phyloP scores from a whole-genome alignment of 2,888 invertebrate species.

The Stenotaenia linearis region DNA sequence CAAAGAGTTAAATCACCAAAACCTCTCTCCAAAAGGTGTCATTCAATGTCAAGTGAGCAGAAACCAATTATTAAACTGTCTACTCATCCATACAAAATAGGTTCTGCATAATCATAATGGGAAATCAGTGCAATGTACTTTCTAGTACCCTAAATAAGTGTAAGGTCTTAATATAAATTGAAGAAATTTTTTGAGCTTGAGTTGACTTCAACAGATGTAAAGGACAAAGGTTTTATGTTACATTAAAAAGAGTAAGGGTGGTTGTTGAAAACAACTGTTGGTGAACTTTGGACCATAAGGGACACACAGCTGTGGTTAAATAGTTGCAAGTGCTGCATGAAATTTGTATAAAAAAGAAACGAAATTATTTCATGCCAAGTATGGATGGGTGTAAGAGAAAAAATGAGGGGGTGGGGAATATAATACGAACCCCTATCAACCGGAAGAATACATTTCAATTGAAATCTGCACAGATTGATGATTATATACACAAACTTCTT shows the following conservation, averaged over 20 bases:
- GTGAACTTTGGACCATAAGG: neutral
- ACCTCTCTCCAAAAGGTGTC: neutral
- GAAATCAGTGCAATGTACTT: no score
- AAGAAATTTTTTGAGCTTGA: neutral
- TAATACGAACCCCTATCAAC: neutral
- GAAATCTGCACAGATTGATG: conserved; percentile 1
- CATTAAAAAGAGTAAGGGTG: neutral
- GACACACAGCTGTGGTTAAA: conserved; percentile 2
- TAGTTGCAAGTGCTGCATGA: neutral
- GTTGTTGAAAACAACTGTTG: neutral
- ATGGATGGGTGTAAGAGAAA: no score
- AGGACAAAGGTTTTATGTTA: neutral
- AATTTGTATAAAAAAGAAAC: neutral
- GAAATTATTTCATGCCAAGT: neutral
- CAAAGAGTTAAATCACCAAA: neutral
- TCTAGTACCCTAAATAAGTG: no score
- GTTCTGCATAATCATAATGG: neutral
- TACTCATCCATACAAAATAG: neutral
- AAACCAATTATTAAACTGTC: neutral
- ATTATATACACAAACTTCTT: conserved; percentile 4
- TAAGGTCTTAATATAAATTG: neutral
- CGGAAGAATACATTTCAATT: conserved; percentile 24
- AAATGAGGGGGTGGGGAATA: no score
- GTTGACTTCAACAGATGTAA: neutral
- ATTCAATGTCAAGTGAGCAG: neutral